Evolutionary conservation across 2,797 vertebrate species (phyloP).

Genomic region (Typhlichthys eigenmanni): DNA sequence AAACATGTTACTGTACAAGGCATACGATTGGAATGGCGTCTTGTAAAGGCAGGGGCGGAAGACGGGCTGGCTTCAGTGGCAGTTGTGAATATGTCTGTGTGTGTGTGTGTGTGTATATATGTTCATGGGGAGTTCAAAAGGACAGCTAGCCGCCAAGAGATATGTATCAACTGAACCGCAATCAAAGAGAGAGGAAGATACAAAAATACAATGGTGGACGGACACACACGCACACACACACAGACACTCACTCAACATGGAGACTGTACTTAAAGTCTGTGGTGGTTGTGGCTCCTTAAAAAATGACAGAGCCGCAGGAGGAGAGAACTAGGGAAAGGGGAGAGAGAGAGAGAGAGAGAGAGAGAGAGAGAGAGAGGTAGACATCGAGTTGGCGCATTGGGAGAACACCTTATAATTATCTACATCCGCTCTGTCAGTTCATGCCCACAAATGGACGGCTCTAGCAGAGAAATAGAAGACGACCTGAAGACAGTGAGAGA

Average conservation of each 20-base stretch:
- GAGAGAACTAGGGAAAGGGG: conserved; percentile 24
- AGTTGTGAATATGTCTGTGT: conserved; percentile 2
- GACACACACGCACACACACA: conserved; percentile 20
- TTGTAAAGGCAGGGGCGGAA: conserved; percentile 13
- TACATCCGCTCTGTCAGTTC: conserved; percentile 72
- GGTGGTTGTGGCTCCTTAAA: conserved; percentile 59
- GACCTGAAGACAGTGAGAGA: conserved; percentile 7
- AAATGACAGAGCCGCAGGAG: conserved; percentile 45
- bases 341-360: conserved; percentile 28
- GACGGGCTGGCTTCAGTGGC: too few species aligned
- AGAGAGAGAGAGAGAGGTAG: conserved; percentile 45
- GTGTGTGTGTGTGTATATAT: conserved; percentile 17
- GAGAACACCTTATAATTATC: conserved; percentile 79
- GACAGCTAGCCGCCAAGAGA: conserved; percentile 39
- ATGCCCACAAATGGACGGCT: conserved; percentile 49
- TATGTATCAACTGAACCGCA: conserved; percentile 50
- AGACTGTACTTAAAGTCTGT: conserved; percentile 67
- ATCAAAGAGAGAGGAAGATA: conserved; percentile 55
- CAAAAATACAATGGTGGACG: conserved; percentile 9
- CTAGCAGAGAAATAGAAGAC: conserved; percentile 15
- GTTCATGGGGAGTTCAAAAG: conserved; percentile 35
- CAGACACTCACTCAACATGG: conserved; percentile 41
- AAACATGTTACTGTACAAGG: conserved; percentile 39
- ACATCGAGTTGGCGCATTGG: conserved; percentile 63
- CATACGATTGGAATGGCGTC: conserved; percentile 50